phyloP scores from a whole-genome alignment of 2,797 vertebrate species.

The Schizopygopsis pylzovi region DNA sequence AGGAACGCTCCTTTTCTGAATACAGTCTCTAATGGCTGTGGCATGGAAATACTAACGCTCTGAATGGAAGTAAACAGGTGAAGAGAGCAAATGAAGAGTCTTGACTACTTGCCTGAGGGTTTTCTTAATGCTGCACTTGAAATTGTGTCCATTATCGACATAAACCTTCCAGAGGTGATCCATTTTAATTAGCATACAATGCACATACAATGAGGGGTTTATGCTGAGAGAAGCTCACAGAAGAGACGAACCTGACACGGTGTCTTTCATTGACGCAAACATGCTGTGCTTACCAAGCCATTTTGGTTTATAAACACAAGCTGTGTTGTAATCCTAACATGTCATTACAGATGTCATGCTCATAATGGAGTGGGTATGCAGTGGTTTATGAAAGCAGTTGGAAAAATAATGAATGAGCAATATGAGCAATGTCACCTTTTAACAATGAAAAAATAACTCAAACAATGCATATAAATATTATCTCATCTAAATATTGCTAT shows the following conservation, averaged over 20 bases:
- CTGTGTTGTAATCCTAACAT: slow-evolving; percentile 40
- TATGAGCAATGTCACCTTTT: slow-evolving; percentile 22
- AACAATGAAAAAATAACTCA: neutral
- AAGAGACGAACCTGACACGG: neutral
- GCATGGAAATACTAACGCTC: neutral
- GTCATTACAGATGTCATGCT: slow-evolving; percentile 33
- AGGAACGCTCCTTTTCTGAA: slow-evolving; percentile 21
- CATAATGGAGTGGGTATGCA: slow-evolving; percentile 13
- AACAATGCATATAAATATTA: neutral
- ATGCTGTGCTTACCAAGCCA: slow-evolving; percentile 14
- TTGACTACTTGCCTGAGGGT: slow-evolving; percentile 4
- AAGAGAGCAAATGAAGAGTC: neutral
- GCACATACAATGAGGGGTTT: neutral
- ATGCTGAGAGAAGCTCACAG: slow-evolving; percentile 1
- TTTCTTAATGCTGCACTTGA: slow-evolving; percentile 22
- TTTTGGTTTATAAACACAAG: slow-evolving; percentile 45
- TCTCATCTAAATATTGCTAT: slow-evolving; percentile 16
- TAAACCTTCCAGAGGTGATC: slow-evolving; percentile 10
- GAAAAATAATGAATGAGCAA: slow-evolving; percentile 12
- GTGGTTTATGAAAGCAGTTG: neutral
- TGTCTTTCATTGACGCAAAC: slow-evolving; percentile 1
- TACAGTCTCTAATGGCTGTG: slow-evolving; percentile 33
- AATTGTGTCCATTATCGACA: neutral
- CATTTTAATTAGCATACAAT: neutral
- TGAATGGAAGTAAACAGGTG: slow-evolving; percentile 11